phyloP scores from a whole-genome alignment of 1,140 invertebrate genomes.

The Temnothorax longispinosus region DNA sequence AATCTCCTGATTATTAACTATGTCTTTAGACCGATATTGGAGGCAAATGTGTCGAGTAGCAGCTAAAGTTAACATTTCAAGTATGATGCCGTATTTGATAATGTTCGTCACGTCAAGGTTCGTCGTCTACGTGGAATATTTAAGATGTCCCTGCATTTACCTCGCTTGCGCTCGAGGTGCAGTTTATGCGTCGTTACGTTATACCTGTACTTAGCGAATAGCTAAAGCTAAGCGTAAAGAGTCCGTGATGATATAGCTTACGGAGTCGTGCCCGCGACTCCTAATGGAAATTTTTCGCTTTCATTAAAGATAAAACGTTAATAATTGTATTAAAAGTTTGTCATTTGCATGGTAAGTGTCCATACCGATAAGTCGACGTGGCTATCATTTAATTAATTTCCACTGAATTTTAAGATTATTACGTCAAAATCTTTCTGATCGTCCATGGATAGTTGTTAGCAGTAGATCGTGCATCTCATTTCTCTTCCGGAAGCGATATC shows the following conservation, averaged over 20 bases:
- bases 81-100: constrained; percentile 42
- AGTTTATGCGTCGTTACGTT: constrained; percentile 45
- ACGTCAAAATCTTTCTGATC: not conserved
- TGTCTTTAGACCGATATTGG: constrained; percentile 1
- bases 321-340: constrained; percentile 2
- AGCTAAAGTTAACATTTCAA: constrained; percentile 40
- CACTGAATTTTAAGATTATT: not conserved
- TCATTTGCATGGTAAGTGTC: not conserved
- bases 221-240: not conserved
- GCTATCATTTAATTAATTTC: not conserved
- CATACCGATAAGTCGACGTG: not conserved
- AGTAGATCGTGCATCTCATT: not conserved
- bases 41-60: constrained; percentile 3
- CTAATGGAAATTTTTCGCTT: not conserved
- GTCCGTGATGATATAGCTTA: constrained; percentile 1
- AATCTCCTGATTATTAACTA: constrained; percentile 21
- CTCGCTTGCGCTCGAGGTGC: constrained; percentile 2
- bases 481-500: constrained; percentile 16
- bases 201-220: constrained; percentile 7
- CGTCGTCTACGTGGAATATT: constrained; percentile 52
- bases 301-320: not conserved
- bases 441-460: not conserved
- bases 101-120: constrained; percentile 56
- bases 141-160: constrained; percentile 46
- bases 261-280: not conserved